Conservation (phyloP, 2,888 invertebrate species). For the Phoenoteleia sp. region DNA sequence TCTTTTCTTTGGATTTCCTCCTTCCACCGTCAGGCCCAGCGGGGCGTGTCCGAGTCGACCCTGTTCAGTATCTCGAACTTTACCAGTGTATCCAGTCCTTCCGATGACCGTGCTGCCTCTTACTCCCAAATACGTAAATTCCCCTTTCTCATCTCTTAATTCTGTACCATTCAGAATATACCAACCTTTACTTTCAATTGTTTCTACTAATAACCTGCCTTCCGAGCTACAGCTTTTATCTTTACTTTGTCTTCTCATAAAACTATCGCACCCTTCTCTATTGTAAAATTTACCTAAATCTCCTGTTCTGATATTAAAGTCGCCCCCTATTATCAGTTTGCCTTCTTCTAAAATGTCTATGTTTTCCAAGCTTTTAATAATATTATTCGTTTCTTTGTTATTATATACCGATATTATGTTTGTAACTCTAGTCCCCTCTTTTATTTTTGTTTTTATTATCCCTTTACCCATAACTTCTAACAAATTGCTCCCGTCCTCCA, state of each 20-base stretch:
- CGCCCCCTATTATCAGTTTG: slow-evolving; percentile 1
- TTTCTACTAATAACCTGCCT: slow-evolving; percentile 35
- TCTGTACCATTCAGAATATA: slow-evolving; percentile 46
- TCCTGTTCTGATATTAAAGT: slow-evolving; percentile 9
- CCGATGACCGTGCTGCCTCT: slow-evolving; percentile 60
- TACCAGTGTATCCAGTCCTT: too few species aligned
- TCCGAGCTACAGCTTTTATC: slow-evolving; percentile 14
- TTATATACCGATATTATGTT: too few species aligned
- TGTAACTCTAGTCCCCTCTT: too few species aligned
- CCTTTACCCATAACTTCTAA: not conserved
- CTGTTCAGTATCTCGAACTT: slow-evolving; percentile 36
- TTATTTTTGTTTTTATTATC: not conserved
- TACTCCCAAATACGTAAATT: slow-evolving; percentile 46
- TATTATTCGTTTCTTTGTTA: too few species aligned
- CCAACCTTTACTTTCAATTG: slow-evolving; percentile 24
- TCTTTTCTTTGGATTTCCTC: too few species aligned
- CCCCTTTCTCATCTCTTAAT: slow-evolving; percentile 53
- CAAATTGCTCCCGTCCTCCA: not conserved
- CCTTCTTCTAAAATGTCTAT: not conserved
- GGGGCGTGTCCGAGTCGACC: slow-evolving; percentile 68
- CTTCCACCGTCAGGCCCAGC: slow-evolving; percentile 21
- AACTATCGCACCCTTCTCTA: not conserved
- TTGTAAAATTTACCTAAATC: not conserved
- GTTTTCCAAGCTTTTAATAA: too few species aligned
- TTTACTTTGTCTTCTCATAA: not conserved